Evolutionary conservation across 2,113 vertebrate species (phyloP).

Genomic region (Amphiprion ocellaris): DNA sequence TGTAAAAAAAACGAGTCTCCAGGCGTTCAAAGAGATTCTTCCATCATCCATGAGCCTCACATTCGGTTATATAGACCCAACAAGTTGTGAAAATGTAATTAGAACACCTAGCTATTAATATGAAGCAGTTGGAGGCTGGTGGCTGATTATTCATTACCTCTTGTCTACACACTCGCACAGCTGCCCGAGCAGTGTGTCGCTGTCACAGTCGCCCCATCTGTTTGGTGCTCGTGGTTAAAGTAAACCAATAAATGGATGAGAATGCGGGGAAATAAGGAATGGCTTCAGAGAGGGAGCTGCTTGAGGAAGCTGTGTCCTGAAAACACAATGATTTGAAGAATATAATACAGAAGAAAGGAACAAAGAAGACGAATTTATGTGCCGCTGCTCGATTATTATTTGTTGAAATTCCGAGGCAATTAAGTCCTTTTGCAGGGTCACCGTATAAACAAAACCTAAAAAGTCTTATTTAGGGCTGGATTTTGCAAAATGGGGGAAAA

Average conservation of each 20-base stretch:
- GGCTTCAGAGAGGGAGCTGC: background rate
- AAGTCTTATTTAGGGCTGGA: too few species aligned
- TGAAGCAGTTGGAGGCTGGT: constrained; percentile 79
- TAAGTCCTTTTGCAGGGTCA: too few species aligned
- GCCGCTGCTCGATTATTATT: too few species aligned
- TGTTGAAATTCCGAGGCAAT: too few species aligned
- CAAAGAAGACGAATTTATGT: too few species aligned
- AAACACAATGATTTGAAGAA: background rate
- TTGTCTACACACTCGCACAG: constrained; percentile 83
- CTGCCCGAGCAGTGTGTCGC: constrained; percentile 82
- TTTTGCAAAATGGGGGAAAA: too few species aligned
- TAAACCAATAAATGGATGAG: constrained; percentile 66
- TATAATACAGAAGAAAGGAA: too few species aligned
- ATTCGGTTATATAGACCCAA: constrained; percentile 64
- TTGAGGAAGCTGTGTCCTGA: background rate
- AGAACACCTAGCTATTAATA: constrained; percentile 85
- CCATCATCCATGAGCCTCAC: constrained; percentile 35
- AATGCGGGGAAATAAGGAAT: background rate
- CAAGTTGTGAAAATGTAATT: constrained; percentile 80
- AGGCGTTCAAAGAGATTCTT: constrained; percentile 7
- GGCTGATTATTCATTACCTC: constrained; percentile 86
- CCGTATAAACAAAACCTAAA: too few species aligned
- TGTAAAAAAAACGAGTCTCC: background rate
- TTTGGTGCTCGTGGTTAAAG: constrained; percentile 71
- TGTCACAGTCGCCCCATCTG: constrained; percentile 81